A percentile compares a stretch with the other conserved stretches of the same genome.
Conservation (phyloP, 2,797 vertebrate species). For the Poecile montanus region DNA sequence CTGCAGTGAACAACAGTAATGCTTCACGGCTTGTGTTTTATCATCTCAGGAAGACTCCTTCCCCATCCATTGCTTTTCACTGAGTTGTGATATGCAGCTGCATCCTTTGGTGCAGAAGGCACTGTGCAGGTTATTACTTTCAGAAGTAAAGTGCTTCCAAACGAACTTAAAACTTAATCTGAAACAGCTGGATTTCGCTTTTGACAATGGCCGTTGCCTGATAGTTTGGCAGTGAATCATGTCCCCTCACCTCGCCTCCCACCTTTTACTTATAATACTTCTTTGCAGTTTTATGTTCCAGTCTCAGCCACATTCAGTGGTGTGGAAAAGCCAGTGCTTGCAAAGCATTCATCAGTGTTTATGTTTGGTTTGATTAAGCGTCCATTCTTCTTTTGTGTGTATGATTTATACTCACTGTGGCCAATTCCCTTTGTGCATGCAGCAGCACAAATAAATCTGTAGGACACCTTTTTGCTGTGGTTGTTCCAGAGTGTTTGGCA, state of each 20-base stretch:
- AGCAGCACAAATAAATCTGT: not conserved
- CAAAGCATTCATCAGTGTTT: not conserved
- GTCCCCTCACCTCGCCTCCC: not conserved
- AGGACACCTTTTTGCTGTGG: not conserved
- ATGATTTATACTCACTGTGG: not conserved
- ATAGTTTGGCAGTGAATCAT: not conserved
- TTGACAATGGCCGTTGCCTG: not conserved
- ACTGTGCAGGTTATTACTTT: not conserved
- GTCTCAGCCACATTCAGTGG: not conserved
- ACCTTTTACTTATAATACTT: not conserved
- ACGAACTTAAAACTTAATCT: not conserved
- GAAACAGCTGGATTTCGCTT: not conserved
- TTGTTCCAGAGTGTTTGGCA: not conserved
- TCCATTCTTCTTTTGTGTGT: not conserved
- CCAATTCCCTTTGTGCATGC: not conserved
- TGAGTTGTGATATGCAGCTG: not conserved
- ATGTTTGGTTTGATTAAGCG: not conserved
- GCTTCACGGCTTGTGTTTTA: not conserved
- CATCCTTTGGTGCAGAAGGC: not conserved
- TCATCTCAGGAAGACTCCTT: not conserved
- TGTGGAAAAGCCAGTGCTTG: not conserved
- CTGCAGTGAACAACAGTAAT: accelerated
- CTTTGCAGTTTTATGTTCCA: not conserved
- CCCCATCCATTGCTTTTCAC: not conserved
- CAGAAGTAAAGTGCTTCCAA: not conserved